phyloP scores from a whole-genome alignment of 2,888 invertebrate genomes.

The Galeruca laticollis region DNA sequence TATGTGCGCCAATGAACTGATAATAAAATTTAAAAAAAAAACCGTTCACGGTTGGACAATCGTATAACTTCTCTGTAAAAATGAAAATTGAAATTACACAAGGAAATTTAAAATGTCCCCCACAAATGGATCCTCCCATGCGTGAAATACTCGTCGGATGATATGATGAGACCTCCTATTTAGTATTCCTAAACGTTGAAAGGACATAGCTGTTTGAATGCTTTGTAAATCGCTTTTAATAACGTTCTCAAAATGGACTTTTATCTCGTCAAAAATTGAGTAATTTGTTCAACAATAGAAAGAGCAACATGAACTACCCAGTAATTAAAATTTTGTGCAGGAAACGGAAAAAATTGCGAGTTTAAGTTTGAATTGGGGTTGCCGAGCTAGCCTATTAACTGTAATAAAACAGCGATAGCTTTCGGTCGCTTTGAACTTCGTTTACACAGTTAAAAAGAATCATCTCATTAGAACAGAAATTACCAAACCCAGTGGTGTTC shows the following conservation, averaged over 20 bases:
- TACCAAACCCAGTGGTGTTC: background rate
- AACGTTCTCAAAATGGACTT: conserved; percentile 59
- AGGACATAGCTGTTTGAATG: conserved; percentile 56
- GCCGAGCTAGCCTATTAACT: conserved; percentile 32
- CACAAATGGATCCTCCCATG: conserved; percentile 53
- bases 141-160: conserved; percentile 55
- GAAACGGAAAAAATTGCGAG: conserved; percentile 41
- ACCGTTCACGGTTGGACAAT: conserved; percentile 2
- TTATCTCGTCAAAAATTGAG: conserved; percentile 61
- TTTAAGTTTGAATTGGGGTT: conserved; percentile 34
- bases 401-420: conserved; percentile 15
- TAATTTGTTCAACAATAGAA: conserved; percentile 53
- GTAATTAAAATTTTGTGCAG: conserved; percentile 49
- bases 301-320: conserved; percentile 41
- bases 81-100: conserved; percentile 16
- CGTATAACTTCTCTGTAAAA: conserved; percentile 7
- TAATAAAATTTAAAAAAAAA: background rate
- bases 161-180: conserved; percentile 47
- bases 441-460: conserved; percentile 4
- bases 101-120: conserved; percentile 34
- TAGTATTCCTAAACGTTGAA: conserved; percentile 57
- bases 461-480: background rate
- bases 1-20: background rate
- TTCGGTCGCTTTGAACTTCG: conserved; percentile 22
- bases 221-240: conserved; percentile 62